These are phyloP conservation scores for Heterochromis multidens DNA, from an alignment of 2,113 vertebrate species.

Conservation along the genomic window DNA sequence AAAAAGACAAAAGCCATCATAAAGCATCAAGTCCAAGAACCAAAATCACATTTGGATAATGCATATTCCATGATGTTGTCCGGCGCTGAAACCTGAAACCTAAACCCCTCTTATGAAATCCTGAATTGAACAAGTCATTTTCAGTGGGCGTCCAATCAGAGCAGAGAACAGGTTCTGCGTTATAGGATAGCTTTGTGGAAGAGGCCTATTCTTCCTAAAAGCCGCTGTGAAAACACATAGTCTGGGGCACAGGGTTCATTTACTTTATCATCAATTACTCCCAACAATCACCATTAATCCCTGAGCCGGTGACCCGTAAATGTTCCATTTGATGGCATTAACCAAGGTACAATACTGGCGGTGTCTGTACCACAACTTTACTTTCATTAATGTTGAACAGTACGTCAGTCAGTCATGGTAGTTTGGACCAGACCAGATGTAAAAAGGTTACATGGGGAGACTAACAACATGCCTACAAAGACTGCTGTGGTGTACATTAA, in stretches of 20 bases:
- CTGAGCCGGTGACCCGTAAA: constrained; percentile 46
- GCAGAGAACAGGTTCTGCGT: background rate
- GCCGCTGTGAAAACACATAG: constrained; percentile 55
- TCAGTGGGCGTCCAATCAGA: constrained; percentile 39
- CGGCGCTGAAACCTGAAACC: background rate
- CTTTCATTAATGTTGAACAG: constrained; percentile 42
- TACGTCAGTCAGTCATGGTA: constrained; percentile 2
- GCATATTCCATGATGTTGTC: background rate
- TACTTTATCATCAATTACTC: constrained; percentile 62
- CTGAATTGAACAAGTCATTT: constrained; percentile 10
- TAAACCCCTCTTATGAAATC: background rate
- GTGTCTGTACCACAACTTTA: constrained; percentile 44
- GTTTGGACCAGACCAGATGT: constrained; percentile 16
- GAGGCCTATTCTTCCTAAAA: constrained; percentile 46
- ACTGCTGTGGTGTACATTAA: background rate
- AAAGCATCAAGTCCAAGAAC: background rate
- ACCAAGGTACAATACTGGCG: constrained; percentile 47
- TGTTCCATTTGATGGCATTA: constrained; percentile 56
- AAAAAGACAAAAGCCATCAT: background rate
- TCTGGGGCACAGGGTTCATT: constrained; percentile 53
- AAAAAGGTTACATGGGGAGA: constrained; percentile 3
- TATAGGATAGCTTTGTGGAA: constrained; percentile 30
- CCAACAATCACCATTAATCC: constrained; percentile 53
- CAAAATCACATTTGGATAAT: background rate
- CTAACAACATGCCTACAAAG: background rate